Conservation (phyloP, 2,888 invertebrate genomes). For the Buathra laborator region DNA sequence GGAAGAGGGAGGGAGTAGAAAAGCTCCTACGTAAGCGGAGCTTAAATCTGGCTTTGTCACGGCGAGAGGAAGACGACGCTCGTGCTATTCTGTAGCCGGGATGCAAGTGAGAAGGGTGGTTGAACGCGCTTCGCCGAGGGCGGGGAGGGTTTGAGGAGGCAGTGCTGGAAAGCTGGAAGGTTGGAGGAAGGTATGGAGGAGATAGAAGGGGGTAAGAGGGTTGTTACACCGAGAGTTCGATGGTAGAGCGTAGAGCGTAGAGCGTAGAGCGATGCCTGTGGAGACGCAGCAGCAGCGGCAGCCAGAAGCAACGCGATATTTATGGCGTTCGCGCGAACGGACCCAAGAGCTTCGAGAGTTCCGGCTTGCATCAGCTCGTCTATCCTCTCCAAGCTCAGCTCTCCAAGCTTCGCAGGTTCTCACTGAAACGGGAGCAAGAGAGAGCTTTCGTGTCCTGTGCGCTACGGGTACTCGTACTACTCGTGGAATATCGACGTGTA, state of each 20-base stretch:
- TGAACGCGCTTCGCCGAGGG: not conserved
- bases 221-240: conserved; percentile 37
- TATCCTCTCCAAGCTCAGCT: conserved; percentile 40
- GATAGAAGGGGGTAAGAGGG: conserved; percentile 37
- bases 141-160: conserved; percentile 34
- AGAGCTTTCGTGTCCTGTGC: conserved; percentile 51
- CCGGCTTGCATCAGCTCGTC: conserved; percentile 68
- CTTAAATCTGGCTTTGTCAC: conserved; percentile 81
- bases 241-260: conserved; percentile 22
- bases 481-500: conserved; percentile 76
- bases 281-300: conserved; percentile 58
- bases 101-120: conserved; percentile 29
- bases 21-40: conserved; percentile 79
- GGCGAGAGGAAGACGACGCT: conserved; percentile 67
- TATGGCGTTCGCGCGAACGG: conserved; percentile 73
- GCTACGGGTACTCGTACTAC: conserved; percentile 50
- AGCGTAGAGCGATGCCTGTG: conserved; percentile 35
- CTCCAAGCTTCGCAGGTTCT: conserved; percentile 43
- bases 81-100: conserved; percentile 55
- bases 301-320: conserved; percentile 71
- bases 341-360: conserved; percentile 63
- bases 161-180: conserved; percentile 37
- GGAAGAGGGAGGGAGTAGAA: conserved; percentile 65
- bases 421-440: not conserved
- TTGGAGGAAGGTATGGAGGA: not conserved